phyloP scores from a whole-genome alignment of 1,140 invertebrate species.

The Zophobas morio region DNA sequence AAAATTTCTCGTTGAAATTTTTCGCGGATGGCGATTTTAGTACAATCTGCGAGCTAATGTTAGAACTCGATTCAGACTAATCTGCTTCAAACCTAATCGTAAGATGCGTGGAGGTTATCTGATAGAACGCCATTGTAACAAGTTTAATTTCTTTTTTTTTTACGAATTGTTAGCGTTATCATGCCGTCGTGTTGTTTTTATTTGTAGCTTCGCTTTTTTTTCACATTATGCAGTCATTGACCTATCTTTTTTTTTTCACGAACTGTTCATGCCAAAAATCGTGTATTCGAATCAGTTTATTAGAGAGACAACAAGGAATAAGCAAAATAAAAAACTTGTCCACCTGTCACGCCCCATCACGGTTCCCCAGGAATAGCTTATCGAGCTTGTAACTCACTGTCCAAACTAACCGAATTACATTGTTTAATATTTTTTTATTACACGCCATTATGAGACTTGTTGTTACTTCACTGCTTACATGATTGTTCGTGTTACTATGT shows the following conservation, averaged over 20 bases:
- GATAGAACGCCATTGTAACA: slow-evolving; percentile 16
- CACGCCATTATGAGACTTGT: too few relatives aligned
- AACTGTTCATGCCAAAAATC: slow-evolving; percentile 26
- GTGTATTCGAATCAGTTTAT: slow-evolving; percentile 13
- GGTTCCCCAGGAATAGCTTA: slow-evolving; percentile 7
- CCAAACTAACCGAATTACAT: background rate
- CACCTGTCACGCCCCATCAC: slow-evolving; percentile 9
- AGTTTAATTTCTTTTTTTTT: background rate
- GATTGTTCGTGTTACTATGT: too few relatives aligned
- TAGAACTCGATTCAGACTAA: slow-evolving; percentile 77
- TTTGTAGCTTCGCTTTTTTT: slow-evolving; percentile 8
- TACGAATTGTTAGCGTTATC: background rate
- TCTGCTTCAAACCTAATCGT: slow-evolving; percentile 68
- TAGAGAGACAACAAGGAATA: background rate
- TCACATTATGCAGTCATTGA: slow-evolving; percentile 15
- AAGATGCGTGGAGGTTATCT: background rate
- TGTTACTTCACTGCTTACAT: too few relatives aligned
- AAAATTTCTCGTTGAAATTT: slow-evolving; percentile 69
- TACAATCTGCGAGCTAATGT: slow-evolving; percentile 72
- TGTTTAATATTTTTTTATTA: too few relatives aligned
- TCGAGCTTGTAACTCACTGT: background rate
- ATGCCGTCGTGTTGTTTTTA: background rate
- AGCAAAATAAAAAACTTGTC: slow-evolving; percentile 1
- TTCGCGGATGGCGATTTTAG: slow-evolving; percentile 72
- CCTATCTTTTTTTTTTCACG: slow-evolving; percentile 7